Percentiles rank a stretch among this genome's conserved stretches.
Conservation (phyloP, 2,888 invertebrate species). For the Pelosia muscerda region DNA sequence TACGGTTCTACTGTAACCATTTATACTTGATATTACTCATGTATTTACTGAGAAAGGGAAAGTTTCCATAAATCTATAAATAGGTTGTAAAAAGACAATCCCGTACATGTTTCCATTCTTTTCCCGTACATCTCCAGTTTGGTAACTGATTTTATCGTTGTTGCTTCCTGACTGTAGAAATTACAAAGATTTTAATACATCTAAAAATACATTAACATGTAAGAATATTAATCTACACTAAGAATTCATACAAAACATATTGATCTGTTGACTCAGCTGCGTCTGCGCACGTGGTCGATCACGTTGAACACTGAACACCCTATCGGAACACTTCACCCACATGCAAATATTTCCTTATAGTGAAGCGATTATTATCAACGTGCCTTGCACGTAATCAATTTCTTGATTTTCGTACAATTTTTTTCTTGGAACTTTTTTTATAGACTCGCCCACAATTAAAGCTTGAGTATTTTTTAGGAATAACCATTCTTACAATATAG, state of each 20-base stretch:
- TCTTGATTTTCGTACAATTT: constrained; percentile 11
- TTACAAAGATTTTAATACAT: not conserved
- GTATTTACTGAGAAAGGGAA: constrained; percentile 12
- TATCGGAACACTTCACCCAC: constrained; percentile 41
- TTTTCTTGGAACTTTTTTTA: not conserved
- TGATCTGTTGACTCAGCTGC: constrained; percentile 62
- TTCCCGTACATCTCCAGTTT: too few species aligned
- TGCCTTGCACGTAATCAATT: constrained; percentile 28
- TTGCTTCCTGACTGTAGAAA: too few species aligned
- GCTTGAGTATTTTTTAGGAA: not conserved
- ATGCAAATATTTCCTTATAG: constrained; percentile 53
- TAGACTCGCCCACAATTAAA: not conserved
- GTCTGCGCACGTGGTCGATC: constrained; percentile 60
- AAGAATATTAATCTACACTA: constrained; percentile 5
- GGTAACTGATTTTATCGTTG: not conserved
- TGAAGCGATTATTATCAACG: constrained; percentile 34
- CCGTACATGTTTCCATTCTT: not conserved
- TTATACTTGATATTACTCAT: constrained; percentile 28
- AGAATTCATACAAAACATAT: constrained; percentile 10
- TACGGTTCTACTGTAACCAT: constrained; percentile 34
- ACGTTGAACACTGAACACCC: constrained; percentile 50
- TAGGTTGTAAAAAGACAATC: not conserved
- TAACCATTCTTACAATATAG: not conserved
- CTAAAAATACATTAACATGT: not conserved
- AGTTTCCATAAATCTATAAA: not conserved